Percentiles rank a stretch among this genome's conserved stretches.
phyloP scores from a whole-genome alignment of 2,113 vertebrate genomes.

The Mustelus asterias region DNA sequence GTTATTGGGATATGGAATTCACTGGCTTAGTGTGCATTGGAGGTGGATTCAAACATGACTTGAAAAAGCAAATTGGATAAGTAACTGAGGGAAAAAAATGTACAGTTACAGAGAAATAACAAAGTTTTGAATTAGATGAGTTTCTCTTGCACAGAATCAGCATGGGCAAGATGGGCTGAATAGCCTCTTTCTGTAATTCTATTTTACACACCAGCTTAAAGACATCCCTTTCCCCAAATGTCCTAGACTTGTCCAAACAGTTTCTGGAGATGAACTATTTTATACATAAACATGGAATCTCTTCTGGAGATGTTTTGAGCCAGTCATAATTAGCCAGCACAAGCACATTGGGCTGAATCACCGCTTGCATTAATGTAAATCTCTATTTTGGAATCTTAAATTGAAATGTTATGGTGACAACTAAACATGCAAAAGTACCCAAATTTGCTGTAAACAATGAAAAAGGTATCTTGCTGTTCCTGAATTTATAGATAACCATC shows the following conservation, averaged over 20 bases:
- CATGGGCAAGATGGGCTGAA: background rate
- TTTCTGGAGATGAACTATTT: background rate
- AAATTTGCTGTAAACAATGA: background rate
- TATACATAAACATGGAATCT: background rate
- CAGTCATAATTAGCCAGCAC: background rate
- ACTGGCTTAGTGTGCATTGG: no score
- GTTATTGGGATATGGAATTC: no score
- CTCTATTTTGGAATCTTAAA: background rate
- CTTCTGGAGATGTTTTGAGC: background rate
- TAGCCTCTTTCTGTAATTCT: background rate
- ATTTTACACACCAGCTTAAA: background rate
- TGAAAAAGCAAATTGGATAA: no score
- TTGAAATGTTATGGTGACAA: background rate
- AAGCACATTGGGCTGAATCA: background rate
- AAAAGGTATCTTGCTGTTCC: background rate
- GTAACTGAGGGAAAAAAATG: background rate
- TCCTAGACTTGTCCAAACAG: background rate
- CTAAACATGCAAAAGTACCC: background rate
- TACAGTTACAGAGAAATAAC: background rate
- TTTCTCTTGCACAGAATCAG: background rate
- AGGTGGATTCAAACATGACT: no score
- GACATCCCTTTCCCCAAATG: background rate
- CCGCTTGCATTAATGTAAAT: no score
- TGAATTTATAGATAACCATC: background rate
- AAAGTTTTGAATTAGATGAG: background rate